Conservation (phyloP, 2,797 vertebrate species). For the Betta splendens region DNA sequence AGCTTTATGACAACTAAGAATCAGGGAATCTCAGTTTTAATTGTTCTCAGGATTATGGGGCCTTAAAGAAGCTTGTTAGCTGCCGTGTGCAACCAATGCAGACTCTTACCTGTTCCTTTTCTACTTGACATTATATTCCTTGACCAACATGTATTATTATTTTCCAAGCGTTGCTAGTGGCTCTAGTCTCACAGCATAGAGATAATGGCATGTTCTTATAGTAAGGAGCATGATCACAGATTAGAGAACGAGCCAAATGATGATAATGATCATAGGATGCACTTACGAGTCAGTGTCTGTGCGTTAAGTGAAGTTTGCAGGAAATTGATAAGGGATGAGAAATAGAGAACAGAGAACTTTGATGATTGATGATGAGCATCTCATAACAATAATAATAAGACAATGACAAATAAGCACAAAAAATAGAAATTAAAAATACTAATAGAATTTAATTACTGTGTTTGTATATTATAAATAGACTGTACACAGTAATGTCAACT, state of each 20-base stretch:
- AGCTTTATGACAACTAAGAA: no score
- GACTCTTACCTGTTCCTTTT: not conserved
- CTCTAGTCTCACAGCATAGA: slow-evolving; percentile 17
- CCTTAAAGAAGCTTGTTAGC: not conserved
- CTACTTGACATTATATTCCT: slow-evolving; percentile 32
- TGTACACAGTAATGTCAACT: not conserved
- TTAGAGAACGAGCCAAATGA: not conserved
- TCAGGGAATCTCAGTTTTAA: no score
- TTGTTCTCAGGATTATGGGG: no score
- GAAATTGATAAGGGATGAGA: not conserved
- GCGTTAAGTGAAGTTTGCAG: not conserved
- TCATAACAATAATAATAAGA: no score
- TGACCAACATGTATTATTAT: slow-evolving; percentile 10
- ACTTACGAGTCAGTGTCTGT: not conserved
- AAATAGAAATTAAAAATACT: no score
- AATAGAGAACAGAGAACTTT: no score
- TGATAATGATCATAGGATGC: not conserved
- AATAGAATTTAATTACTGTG: not conserved
- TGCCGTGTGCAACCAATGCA: not conserved
- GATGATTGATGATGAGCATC: no score
- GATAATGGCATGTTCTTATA: slow-evolving; percentile 8
- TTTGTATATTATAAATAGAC: not conserved
- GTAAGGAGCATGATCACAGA: not conserved
- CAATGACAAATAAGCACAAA: no score
- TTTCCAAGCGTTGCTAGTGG: slow-evolving; percentile 24